Conservation (phyloP, 2,888 invertebrate genomes). For the Amphimallon solstitiale region DNA sequence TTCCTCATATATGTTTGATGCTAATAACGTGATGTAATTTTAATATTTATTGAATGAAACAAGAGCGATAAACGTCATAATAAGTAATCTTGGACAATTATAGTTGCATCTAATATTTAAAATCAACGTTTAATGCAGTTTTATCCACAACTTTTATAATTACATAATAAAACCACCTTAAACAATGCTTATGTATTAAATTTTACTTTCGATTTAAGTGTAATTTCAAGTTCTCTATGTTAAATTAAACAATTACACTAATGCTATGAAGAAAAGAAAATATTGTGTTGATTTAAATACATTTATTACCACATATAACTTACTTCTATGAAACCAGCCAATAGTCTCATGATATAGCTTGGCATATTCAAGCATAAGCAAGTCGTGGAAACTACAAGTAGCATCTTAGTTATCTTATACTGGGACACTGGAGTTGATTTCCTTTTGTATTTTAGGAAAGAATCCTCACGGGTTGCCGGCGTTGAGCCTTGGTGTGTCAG, state of each 20-base stretch:
- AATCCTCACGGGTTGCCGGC: slow-evolving; percentile 13
- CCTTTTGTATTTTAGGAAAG: slow-evolving; percentile 51
- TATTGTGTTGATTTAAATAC: neutral
- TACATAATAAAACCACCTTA: too few species aligned
- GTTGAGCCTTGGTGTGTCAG: slow-evolving; percentile 44
- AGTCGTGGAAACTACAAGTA: slow-evolving; percentile 82
- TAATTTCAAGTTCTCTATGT: neutral
- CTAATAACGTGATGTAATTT: too few species aligned
- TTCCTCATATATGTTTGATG: too few species aligned
- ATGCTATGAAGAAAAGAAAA: neutral
- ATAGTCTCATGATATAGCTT: slow-evolving; percentile 75
- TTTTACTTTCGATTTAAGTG: too few species aligned
- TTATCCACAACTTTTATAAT: too few species aligned
- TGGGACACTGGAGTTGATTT: slow-evolving; percentile 51
- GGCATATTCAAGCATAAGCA: slow-evolving; percentile 83
- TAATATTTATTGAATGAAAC: too few species aligned
- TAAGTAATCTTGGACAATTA: too few species aligned
- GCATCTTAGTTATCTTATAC: slow-evolving; percentile 81
- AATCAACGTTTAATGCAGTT: too few species aligned
- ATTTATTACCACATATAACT: slow-evolving; percentile 30
- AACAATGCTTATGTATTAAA: too few species aligned
- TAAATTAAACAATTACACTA: neutral
- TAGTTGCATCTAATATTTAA: too few species aligned
- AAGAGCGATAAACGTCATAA: too few species aligned
- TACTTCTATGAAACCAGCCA: slow-evolving; percentile 58